phyloP scores from a whole-genome alignment of 2,888 invertebrate species.

The Stictocephala bisonia region DNA sequence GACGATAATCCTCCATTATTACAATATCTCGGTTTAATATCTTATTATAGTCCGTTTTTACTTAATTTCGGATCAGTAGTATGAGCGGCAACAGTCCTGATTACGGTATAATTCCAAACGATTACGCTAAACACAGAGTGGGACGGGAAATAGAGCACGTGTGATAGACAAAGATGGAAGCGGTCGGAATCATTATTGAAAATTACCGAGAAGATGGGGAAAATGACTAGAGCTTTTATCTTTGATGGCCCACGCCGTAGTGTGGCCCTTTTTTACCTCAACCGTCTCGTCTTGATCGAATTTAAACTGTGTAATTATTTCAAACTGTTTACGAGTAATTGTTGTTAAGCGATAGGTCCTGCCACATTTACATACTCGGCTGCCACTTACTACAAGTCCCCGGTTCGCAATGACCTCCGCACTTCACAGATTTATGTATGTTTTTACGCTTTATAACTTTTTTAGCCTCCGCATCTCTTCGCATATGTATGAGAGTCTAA shows the following conservation, averaged over 20 bases:
- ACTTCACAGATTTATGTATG: no score
- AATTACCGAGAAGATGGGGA: constrained; percentile 32
- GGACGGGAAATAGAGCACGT: constrained; percentile 28
- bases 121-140: constrained; percentile 40
- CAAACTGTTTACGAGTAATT: constrained; percentile 37
- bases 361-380: constrained; percentile 15
- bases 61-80: constrained; percentile 41
- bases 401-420: no score
- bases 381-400: background rate
- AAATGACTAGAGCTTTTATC: constrained; percentile 41
- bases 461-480: no score
- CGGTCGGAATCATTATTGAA: constrained; percentile 39
- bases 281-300: constrained; percentile 26
- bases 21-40: constrained; percentile 41
- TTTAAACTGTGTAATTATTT: constrained; percentile 36
- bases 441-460: no score
- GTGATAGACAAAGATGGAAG: constrained; percentile 37
- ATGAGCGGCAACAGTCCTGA: constrained; percentile 37
- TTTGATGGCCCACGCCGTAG: constrained; percentile 26
- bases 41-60: constrained; percentile 41
- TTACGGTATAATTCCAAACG: constrained; percentile 39
- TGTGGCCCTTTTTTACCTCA: constrained; percentile 11
- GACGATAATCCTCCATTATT: constrained; percentile 38
- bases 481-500: no score
- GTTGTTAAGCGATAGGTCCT: constrained; percentile 16